Conservation (phyloP, 2,797 vertebrate species). For the Girardinus metallicus region DNA sequence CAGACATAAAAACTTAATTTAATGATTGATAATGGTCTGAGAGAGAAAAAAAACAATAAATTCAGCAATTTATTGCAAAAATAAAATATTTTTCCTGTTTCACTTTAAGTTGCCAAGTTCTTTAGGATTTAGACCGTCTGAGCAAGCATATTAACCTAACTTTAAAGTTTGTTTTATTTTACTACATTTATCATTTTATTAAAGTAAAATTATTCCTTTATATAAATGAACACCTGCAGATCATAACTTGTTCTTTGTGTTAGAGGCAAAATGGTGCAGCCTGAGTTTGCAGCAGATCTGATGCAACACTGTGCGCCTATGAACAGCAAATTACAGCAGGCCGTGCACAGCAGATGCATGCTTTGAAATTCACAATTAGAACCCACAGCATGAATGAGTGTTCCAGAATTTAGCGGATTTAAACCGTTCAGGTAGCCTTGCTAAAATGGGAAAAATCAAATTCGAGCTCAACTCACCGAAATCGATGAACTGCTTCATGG, state of each 20-base stretch:
- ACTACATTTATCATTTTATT: not conserved
- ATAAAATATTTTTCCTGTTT: not conserved
- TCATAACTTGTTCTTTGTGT: not conserved
- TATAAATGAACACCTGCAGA: not conserved
- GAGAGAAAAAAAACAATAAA: not conserved
- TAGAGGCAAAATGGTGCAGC: constrained; percentile 4
- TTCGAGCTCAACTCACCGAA: constrained; percentile 84
- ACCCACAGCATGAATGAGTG: not conserved
- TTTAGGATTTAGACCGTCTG: not conserved
- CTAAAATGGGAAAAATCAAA: not conserved
- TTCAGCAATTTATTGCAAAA: not conserved
- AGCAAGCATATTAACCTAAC: not conserved
- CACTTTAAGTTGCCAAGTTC: not conserved
- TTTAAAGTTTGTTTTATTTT: not conserved
- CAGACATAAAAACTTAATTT: not conserved
- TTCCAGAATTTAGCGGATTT: not conserved
- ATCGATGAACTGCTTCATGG: constrained; percentile 95
- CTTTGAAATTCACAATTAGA: not conserved
- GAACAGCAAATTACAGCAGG: not conserved
- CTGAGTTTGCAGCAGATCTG: constrained; percentile 35
- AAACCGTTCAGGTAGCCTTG: not conserved
- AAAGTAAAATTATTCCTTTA: not conserved
- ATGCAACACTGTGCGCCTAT: constrained; percentile 53
- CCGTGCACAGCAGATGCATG: not conserved
- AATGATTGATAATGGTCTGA: not conserved